Conservation (phyloP, 2,797 vertebrate species). For the Huso huso region DNA sequence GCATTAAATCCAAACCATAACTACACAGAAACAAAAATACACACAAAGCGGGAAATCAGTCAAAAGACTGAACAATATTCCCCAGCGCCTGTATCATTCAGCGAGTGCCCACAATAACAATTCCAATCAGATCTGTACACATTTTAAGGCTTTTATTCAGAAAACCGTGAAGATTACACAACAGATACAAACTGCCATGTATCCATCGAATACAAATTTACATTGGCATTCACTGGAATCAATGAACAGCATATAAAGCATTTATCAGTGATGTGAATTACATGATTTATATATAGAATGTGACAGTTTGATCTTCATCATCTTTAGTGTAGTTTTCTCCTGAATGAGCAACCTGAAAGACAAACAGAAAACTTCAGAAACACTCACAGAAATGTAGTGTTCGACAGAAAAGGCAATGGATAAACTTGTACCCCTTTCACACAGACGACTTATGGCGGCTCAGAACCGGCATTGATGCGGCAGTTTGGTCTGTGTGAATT, state of each 20-base stretch:
- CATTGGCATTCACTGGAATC: conserved; percentile 35
- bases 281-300: conserved; percentile 23
- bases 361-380: background rate
- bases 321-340: conserved; percentile 76
- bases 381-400: too few relatives aligned
- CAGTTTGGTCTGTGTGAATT: too few relatives aligned
- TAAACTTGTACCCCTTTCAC: too few relatives aligned
- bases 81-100: too few relatives aligned
- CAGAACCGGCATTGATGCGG: too few relatives aligned
- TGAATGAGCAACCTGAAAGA: conserved; percentile 78
- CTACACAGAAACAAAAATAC: too few relatives aligned
- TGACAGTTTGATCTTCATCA: conserved; percentile 15
- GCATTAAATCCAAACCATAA: too few relatives aligned
- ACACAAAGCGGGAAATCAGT: too few relatives aligned
- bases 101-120: too few relatives aligned
- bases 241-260: conserved; percentile 28
- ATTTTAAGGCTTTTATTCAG: conserved; percentile 24
- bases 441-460: too few relatives aligned
- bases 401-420: too few relatives aligned
- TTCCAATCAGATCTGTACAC: background rate
- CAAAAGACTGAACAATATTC: too few relatives aligned
- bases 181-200: conserved; percentile 30
- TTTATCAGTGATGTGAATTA: conserved; percentile 15
- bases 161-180: conserved; percentile 19
- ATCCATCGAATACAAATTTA: conserved; percentile 24